These are phyloP conservation scores for Brachionus rubens DNA, from an alignment of 1,140 invertebrate genomes.

Conservation along the genomic window DNA sequence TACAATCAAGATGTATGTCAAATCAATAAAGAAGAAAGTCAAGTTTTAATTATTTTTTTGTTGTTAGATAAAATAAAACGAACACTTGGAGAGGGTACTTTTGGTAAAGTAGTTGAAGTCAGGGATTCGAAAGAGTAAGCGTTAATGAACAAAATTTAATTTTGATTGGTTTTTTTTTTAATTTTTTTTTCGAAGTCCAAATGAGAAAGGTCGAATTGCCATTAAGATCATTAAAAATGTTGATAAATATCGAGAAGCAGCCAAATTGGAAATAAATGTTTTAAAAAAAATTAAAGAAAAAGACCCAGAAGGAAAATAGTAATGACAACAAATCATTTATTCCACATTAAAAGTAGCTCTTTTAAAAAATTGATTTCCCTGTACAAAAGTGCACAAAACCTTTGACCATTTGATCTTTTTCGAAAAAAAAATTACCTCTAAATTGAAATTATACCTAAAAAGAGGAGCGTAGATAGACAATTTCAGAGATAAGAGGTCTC, in stretches of 20 bases:
- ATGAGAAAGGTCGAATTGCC: constrained; percentile 66
- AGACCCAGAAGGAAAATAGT: constrained; percentile 93
- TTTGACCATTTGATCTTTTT: too few relatives aligned
- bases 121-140: constrained; percentile 84
- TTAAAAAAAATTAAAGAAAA: too few relatives aligned
- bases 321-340: constrained; percentile 64
- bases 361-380: too few relatives aligned
- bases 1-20: constrained; percentile 84
- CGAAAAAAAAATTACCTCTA: too few relatives aligned
- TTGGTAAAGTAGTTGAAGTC: constrained; percentile 98
- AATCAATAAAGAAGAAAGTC: neutral
- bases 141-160: neutral
- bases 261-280: too few relatives aligned
- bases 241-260: neutral
- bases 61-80: constrained; percentile 90
- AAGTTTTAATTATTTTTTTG: neutral
- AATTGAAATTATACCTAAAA: too few relatives aligned
- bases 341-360: neutral
- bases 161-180: neutral
- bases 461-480: too few relatives aligned
- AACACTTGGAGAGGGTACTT: constrained; percentile 97
- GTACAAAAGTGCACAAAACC: too few relatives aligned
- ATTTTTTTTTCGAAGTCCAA: constrained; percentile 14
- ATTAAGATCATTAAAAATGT: constrained; percentile 99
- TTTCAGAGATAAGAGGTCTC: too few relatives aligned